phyloP scores from a whole-genome alignment of 2,888 invertebrate species.

The Pseudeuparius sepicola region DNA sequence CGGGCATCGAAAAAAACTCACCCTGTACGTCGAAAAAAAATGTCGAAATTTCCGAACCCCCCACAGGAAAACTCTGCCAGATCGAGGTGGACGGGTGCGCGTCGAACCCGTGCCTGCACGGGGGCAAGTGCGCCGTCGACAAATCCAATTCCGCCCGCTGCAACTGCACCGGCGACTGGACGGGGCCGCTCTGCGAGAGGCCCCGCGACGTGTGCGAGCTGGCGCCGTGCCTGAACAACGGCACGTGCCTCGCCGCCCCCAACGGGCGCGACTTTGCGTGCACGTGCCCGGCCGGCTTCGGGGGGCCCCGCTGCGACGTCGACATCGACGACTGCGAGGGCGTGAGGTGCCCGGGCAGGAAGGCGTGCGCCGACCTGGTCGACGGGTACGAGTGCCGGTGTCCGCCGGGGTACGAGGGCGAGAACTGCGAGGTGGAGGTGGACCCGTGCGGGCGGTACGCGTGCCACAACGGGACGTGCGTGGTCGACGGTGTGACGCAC shows the following conservation, averaged over 20 bases:
- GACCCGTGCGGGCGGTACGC: conserved; percentile 55
- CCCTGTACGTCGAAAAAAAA: too few relatives aligned
- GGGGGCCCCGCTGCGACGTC: conserved; percentile 52
- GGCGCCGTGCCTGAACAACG: conserved; percentile 55
- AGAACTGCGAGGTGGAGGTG: conserved; percentile 45
- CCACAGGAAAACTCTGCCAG: too few relatives aligned
- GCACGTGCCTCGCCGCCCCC: conserved; percentile 44
- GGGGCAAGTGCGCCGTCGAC: conserved; percentile 44
- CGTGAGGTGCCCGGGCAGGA: conserved; percentile 36
- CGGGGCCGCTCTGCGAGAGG: conserved; percentile 47
- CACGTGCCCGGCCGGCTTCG: conserved; percentile 55
- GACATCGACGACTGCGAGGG: conserved; percentile 57
- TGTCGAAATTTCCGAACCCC: too few relatives aligned
- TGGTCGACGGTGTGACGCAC: conserved; percentile 39
- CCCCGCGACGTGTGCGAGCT: conserved; percentile 47
- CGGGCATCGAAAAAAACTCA: too few relatives aligned
- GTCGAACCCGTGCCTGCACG: conserved; percentile 45
- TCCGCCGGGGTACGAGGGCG: conserved; percentile 49
- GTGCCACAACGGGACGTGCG: conserved; percentile 58
- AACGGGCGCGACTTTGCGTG: conserved; percentile 47
- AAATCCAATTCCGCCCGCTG: conserved; percentile 44
- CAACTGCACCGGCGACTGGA: conserved; percentile 48
- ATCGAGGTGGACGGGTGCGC: conserved; percentile 42
- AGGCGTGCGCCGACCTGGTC: conserved; percentile 46
- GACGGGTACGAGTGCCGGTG: conserved; percentile 52